These are phyloP conservation scores for Pelodytes ibericus DNA, from an alignment of 2,797 vertebrate species.

Conservation along the genomic window DNA sequence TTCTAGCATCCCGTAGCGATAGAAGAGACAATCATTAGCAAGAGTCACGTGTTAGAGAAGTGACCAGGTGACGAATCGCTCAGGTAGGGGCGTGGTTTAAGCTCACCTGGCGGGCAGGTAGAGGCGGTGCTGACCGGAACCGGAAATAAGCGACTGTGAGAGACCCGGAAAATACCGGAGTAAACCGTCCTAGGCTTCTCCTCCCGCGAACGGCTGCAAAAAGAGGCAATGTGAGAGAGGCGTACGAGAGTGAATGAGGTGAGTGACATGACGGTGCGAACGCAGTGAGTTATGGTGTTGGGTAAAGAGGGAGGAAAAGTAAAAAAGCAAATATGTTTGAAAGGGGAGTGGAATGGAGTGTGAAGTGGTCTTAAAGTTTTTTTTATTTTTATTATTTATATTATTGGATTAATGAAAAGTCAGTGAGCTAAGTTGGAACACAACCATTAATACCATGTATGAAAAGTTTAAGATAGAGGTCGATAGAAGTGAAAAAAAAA, in stretches of 20 bases:
- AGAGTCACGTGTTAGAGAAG: not conserved
- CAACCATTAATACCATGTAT: too few relatives aligned
- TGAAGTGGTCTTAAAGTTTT: too few relatives aligned
- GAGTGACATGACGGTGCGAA: not conserved
- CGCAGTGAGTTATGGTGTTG: not conserved
- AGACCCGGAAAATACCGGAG: conserved; percentile 66
- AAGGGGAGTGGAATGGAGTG: too few relatives aligned
- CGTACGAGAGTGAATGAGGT: not conserved
- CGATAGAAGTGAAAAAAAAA: too few relatives aligned
- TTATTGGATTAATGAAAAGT: too few relatives aligned
- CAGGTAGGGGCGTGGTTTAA: conserved; percentile 61
- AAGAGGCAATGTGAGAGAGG: conserved; percentile 26
- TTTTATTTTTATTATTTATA: too few relatives aligned
- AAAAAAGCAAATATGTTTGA: too few relatives aligned
- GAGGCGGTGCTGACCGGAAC: conserved; percentile 42
- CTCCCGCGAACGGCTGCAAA: not conserved
- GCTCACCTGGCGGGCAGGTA: conserved; percentile 73
- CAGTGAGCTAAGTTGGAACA: too few relatives aligned
- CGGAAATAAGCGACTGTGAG: conserved; percentile 54
- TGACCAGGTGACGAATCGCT: not conserved
- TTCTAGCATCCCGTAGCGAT: not conserved
- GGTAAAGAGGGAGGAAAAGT: not conserved
- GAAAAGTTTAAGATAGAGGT: too few relatives aligned
- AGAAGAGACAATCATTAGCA: not conserved
- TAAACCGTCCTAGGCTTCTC: conserved; percentile 59